Evolutionary conservation across 2,797 vertebrate genomes (phyloP), one percentile per base, ranked within the genome.

Genomic region (Protosalanx chinensis): DNA sequence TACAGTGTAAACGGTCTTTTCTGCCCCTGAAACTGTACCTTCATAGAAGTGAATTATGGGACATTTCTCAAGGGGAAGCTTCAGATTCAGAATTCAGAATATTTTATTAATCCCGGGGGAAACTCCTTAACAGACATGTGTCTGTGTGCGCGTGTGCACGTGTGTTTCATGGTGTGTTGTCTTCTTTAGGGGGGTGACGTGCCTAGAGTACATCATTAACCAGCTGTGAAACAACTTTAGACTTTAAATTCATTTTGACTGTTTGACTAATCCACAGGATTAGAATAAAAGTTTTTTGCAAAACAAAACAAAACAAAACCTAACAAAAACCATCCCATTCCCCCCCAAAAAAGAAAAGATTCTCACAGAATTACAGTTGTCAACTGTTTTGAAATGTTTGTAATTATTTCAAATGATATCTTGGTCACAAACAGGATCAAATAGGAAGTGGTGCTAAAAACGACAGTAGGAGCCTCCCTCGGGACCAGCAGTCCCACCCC

Each of bases 11-110:
- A 64, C 30, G 0, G 61, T 1, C 18, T 16, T 56, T 4, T 16
- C 51, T 56, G 16, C 51, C 5, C 15, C 4, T 16, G 16, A 5
- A 1, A 56, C 51, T n/a, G 1, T 16, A 16, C 82, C 78, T 85
- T 86, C 84, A 73, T 51, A 70, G 64, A 76, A 75, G 74, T 80
- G 77, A 78, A 70, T 77, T 68, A 53, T 30, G 59, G 78, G n/a
- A 33, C 7, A 41, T 68, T 73, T 75, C 68, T 64, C 41, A 33
- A 67, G 75, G 76, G 71, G 41, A 13, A 46, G 41, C 23, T 27
- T 27, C 23, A 27, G 23, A 27, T 27, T 27, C 23, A 27, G 23
- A 27, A 27, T 27, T 27, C 23, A 27, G 23, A 27, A 27, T 27
- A 27, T 27, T 27, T 27, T 27, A 27, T 27, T 27, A 27, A 27